Evolutionary conservation across 2,113 vertebrate species (phyloP).

Genomic region (Caloenas nicobarica): DNA sequence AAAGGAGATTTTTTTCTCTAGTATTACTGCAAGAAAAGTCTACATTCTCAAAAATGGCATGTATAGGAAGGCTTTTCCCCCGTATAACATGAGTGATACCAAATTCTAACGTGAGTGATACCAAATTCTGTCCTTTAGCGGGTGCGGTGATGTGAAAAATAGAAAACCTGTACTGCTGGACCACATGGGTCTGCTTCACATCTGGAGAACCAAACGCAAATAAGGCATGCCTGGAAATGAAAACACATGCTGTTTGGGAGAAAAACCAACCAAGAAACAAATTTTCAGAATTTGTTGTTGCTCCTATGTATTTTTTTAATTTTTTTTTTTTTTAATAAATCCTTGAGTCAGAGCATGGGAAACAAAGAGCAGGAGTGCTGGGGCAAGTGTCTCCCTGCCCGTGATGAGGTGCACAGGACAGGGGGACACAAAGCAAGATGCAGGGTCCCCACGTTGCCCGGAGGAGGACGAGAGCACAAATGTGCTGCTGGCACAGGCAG

Average conservation of each 20-base stretch:
- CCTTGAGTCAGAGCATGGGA: not conserved
- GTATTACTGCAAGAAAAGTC: not conserved
- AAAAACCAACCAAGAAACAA: too few species aligned
- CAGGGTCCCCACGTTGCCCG: not conserved
- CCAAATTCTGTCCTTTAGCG: not conserved
- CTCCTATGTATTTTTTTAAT: not conserved
- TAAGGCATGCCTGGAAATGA: not conserved
- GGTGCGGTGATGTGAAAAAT: slow-evolving; percentile 61
- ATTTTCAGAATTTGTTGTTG: not conserved
- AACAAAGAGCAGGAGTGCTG: fast-evolving
- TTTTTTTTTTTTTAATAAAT: not conserved
- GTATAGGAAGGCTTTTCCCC: not conserved
- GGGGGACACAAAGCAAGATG: not conserved
- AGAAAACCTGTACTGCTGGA: slow-evolving; percentile 49
- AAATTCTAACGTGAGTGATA: not conserved
- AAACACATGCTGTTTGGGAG: fast-evolving
- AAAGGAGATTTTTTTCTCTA: not conserved
- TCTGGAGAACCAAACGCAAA: not conserved
- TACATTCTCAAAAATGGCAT: not conserved
- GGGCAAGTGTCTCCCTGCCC: not conserved
- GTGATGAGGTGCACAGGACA: not conserved
- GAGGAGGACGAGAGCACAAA: fast-evolving
- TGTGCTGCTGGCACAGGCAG: fast-evolving
- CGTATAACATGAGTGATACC: not conserved
- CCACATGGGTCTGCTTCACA: slow-evolving; percentile 19